phyloP scores from a whole-genome alignment of 2,797 vertebrate genomes.

The Fistularia tabacaria region DNA sequence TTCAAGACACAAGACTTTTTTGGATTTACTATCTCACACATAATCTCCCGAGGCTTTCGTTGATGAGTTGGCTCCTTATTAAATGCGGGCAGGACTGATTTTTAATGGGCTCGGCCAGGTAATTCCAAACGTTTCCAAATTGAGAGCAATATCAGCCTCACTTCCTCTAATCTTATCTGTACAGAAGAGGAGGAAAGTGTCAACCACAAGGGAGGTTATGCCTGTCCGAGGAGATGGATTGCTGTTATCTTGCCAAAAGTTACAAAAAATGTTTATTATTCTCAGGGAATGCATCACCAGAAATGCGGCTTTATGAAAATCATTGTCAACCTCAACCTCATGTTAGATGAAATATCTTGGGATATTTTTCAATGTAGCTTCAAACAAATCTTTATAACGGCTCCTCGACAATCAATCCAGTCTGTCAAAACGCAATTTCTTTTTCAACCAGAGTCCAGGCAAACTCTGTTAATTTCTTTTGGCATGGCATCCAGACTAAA shows the following conservation, averaged over 20 bases:
- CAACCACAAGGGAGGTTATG: slow-evolving; percentile 28
- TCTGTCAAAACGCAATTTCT: slow-evolving; percentile 10
- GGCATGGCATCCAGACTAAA: slow-evolving; percentile 31
- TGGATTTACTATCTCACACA: too few species aligned
- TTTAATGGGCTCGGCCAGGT: slow-evolving; percentile 11
- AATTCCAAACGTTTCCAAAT: slow-evolving; percentile 25
- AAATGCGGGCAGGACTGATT: not conserved
- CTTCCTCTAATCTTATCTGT: slow-evolving; percentile 27
- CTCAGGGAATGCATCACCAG: slow-evolving; percentile 37
- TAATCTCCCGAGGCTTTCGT: too few species aligned
- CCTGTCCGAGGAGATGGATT: slow-evolving; percentile 37
- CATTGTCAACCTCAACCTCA: slow-evolving; percentile 14
- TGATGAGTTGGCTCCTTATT: too few species aligned
- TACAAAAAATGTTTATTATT: slow-evolving; percentile 45
- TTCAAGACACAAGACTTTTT: too few species aligned
- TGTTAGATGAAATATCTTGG: not conserved
- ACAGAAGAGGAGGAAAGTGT: slow-evolving; percentile 29
- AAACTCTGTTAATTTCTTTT: slow-evolving; percentile 18
- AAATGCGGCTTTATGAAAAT: slow-evolving; percentile 38
- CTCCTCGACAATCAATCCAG: not conserved
- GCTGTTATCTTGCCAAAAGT: slow-evolving; percentile 51
- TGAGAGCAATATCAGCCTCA: slow-evolving; percentile 47
- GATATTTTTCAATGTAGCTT: not conserved
- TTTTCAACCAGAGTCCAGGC: slow-evolving; percentile 12
- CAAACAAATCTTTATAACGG: not conserved